Base-by-base conservation (phyloP, 1,140 invertebrate genomes). In the Neoseiulus cucumeris region DNA sequence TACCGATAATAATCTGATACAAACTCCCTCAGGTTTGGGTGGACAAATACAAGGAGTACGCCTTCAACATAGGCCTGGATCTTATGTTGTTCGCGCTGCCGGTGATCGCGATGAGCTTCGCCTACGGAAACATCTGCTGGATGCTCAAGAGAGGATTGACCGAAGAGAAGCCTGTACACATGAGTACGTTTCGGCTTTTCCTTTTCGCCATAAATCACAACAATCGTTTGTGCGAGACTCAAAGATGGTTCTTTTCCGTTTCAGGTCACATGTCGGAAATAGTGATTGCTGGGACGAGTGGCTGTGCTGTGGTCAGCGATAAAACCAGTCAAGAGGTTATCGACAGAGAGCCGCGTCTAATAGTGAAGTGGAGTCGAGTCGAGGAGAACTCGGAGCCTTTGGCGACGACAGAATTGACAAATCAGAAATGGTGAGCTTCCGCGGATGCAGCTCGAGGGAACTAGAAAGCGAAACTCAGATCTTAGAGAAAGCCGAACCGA, bases 61-160 rank as follows among this genome's bases (percentile, higher is more conserved):
- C 42, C 9, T 73, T 72, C 42, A 72, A 66, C 7, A 66, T 73
- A 12, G 71, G 70, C 25, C 45, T 73, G 28, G 71, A 71, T 66
- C 42, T 71, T 33, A 42, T 70, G 44, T 64, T 73, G 2, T 66
- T 73, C 1, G 29, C 73, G 4, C 14, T 73, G 6, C 72, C 72
- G 9, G 65, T 73, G 12, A 42, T 69, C 18, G 66, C 72, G 9
- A 73, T 73, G 72, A 42, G 66, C n/a, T 42, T 69, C 17, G 44
- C 66, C 25, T 69, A 68, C 20, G 45, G 18, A 20, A 47, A 47
- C 45, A 47, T 47, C 45, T 47, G 45, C 14, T 47, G 18, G 18
- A 28, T 47, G 45, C 45, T 47, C 18, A 20, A 28, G 28, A 20
- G 45, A 28, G 45, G 45, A 22, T 7, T 47, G 45, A 20, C 18